Conservation (phyloP, 2,888 invertebrate genomes). For the Strigamia crassipes region DNA sequence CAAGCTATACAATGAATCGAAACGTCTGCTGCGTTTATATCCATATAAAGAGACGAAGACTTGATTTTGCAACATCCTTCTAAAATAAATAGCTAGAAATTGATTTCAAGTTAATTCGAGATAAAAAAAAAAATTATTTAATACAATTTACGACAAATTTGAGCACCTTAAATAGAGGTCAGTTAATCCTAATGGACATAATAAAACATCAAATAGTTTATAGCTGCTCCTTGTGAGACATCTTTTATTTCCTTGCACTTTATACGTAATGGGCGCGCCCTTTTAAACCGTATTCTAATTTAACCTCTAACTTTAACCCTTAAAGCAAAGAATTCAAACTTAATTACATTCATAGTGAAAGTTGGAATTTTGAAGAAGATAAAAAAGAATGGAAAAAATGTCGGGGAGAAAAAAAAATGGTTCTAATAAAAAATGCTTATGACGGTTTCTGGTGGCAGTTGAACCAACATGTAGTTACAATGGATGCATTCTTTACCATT, state of each 20-base stretch:
- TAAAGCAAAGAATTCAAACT: not conserved
- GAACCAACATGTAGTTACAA: constrained; percentile 4
- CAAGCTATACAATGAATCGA: not conserved
- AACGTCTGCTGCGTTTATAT: not conserved
- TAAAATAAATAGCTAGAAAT: too few species aligned
- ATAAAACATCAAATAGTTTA: not conserved
- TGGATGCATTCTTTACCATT: constrained; percentile 44
- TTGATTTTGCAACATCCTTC: too few species aligned
- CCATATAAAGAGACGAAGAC: too few species aligned
- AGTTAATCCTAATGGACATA: constrained; percentile 6
- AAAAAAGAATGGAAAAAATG: not conserved
- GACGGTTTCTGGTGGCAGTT: not conserved
- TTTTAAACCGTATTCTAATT: not conserved
- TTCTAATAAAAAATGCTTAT: not conserved
- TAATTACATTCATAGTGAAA: not conserved
- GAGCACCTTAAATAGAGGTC: not conserved
- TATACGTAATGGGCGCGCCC: not conserved
- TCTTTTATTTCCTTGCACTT: constrained; percentile 17
- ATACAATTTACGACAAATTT: not conserved
- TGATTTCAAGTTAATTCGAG: too few species aligned
- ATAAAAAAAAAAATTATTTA: not conserved
- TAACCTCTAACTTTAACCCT: not conserved
- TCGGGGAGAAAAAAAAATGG: not conserved
- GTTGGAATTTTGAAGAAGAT: not conserved
- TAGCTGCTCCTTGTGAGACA: not conserved